These are phyloP conservation scores for Polymixis flavicincta DNA, from an alignment of 2,888 invertebrate species.

Conservation along the genomic window DNA sequence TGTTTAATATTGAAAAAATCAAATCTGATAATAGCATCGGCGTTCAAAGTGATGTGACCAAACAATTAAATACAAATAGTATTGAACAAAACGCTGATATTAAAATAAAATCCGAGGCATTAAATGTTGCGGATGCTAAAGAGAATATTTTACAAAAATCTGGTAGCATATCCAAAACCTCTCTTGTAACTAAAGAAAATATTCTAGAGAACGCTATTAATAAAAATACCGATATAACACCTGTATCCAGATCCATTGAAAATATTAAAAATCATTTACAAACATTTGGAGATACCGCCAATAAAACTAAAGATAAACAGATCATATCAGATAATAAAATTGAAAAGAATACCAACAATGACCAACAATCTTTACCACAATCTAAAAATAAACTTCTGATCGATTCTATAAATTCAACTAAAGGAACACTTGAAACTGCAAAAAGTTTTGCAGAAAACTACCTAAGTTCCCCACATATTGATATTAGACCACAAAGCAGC, in stretches of 20 bases:
- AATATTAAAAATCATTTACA: not conserved
- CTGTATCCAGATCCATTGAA: not conserved
- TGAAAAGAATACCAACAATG: not conserved
- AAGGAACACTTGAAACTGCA: not conserved
- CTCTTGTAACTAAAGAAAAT: not conserved
- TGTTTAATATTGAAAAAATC: conserved; percentile 1
- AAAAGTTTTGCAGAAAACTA: conserved; percentile 9
- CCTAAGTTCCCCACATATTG: not conserved
- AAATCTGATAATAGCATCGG: not conserved
- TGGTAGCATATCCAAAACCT: not conserved
- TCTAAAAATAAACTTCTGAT: not conserved
- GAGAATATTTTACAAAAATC: not conserved
- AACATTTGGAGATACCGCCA: not conserved
- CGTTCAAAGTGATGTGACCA: not conserved
- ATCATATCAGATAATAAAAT: not conserved
- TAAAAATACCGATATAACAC: not conserved
- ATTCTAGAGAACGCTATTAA: not conserved
- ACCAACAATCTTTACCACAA: not conserved
- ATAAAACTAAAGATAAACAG: conserved; percentile 1
- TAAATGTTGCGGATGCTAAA: not conserved
- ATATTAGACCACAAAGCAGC: not conserved
- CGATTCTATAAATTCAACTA: not conserved
- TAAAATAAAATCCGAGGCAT: not conserved
- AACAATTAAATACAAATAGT: not conserved
- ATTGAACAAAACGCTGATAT: not conserved